A percentile compares a stretch with the other conserved stretches of the same genome.
These are phyloP conservation scores for Discoglossus pictus DNA, from an alignment of 2,797 vertebrate genomes.

Conservation along the genomic window DNA sequence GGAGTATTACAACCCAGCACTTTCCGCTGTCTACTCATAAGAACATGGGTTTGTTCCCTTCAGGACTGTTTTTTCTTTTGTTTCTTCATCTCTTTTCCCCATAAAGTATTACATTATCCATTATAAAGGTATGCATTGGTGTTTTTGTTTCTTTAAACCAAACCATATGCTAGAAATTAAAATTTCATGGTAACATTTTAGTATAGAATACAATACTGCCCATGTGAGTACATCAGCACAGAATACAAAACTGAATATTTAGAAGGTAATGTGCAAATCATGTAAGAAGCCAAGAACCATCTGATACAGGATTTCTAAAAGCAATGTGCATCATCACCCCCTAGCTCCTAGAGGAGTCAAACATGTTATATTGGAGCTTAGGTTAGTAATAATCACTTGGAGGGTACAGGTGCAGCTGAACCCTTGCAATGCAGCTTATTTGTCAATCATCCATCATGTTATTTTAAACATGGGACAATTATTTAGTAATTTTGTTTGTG, in stretches of 20 bases:
- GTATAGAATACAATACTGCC: too few relatives aligned
- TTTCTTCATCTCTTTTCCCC: constrained; percentile 12
- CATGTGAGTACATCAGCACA: too few relatives aligned
- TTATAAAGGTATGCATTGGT: constrained; percentile 8
- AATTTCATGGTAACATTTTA: constrained; percentile 20
- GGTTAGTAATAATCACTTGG: constrained; percentile 16
- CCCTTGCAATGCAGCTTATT: constrained; percentile 36
- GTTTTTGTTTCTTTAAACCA: neutral
- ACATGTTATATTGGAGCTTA: neutral
- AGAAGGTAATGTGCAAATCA: neutral
- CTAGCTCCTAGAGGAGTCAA: constrained; percentile 3
- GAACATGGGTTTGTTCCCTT: neutral
- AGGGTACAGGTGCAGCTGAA: constrained; percentile 13
- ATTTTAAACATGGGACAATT: constrained; percentile 47
- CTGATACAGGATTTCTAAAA: constrained; percentile 15
- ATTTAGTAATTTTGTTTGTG: constrained; percentile 33
- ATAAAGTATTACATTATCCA: constrained; percentile 20
- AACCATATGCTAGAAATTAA: constrained; percentile 5
- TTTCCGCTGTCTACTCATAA: constrained; percentile 14
- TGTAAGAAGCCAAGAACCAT: constrained; percentile 9
- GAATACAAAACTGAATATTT: neutral
- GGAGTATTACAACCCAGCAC: constrained; percentile 36
- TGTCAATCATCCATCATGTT: constrained; percentile 47
- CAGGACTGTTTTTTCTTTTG: neutral
- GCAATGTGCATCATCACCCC: constrained; percentile 15